These are phyloP conservation scores for Crenuchus spilurus DNA, from an alignment of 2,797 vertebrate genomes.

Conservation along the genomic window DNA sequence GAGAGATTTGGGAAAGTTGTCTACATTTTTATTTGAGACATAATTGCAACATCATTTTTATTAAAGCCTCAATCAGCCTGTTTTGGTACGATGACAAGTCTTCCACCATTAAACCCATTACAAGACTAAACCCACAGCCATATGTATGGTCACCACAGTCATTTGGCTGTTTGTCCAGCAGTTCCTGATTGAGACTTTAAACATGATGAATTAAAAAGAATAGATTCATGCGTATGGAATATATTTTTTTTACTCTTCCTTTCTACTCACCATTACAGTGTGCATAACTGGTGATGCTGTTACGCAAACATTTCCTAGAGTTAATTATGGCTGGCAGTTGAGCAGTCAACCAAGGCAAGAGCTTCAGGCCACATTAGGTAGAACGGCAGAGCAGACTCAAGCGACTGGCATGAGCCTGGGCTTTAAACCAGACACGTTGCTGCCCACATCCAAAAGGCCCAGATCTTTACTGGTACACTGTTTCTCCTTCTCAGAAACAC, in stretches of 20 bases:
- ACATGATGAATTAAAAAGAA: constrained; percentile 53
- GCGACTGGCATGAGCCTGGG: not conserved
- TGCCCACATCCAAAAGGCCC: constrained; percentile 68
- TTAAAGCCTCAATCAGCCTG: constrained; percentile 57
- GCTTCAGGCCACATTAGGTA: constrained; percentile 65
- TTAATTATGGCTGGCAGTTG: constrained; percentile 63
- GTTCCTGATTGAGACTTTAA: constrained; percentile 29
- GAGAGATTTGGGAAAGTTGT: constrained; percentile 61
- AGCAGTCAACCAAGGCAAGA: constrained; percentile 75
- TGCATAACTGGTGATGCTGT: constrained; percentile 62
- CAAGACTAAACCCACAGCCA: constrained; percentile 37
- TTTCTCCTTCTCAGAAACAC: constrained; percentile 16
- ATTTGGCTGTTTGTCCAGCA: not conserved
- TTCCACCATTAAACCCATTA: constrained; percentile 31
- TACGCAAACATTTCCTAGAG: constrained; percentile 46
- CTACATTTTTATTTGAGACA: constrained; percentile 55
- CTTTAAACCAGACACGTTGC: constrained; percentile 63
- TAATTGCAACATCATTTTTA: constrained; percentile 58
- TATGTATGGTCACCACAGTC: constrained; percentile 16
- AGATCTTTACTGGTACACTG: constrained; percentile 59
- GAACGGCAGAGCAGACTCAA: constrained; percentile 46
- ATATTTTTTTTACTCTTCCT: constrained; percentile 58
- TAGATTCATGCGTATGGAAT: constrained; percentile 74
- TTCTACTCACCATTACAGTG: constrained; percentile 61
- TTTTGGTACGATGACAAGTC: constrained; percentile 18